Evolutionary conservation across 2,888 invertebrate species (phyloP), one percentile per base, ranked within the genome.

Genomic region (Apamea epomidion): DNA sequence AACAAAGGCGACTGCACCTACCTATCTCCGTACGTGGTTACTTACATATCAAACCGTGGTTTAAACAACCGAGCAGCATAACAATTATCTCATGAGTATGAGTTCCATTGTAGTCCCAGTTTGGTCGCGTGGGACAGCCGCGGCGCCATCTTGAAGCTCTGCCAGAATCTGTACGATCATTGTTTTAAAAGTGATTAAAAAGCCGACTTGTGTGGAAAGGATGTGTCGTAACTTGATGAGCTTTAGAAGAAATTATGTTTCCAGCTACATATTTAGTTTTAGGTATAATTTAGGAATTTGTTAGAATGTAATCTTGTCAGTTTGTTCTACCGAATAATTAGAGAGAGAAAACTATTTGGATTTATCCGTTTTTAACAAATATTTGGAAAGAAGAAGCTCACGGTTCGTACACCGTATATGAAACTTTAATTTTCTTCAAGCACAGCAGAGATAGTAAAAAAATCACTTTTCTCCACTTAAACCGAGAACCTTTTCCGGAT

Each of bases 91-190:
- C n/a, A n/a, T n/a, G n/a, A n/a, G n/a, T n/a, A 76, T 70, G 62
- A n/a, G 73, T 69, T 29, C 88, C 76, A 89, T 90, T 90, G 88
- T 90, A 67, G 74, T 80, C 83, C 89, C 65, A 62, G 12, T 84
- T 83, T 74, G 83, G 88, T 73, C 68, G 80, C 79, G 89, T 82
- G 85, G 73, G 84, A 72, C 45, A 78, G 14, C 69, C 67, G 78
- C 78, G 10, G 67, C 69, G 80, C 78, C 84, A 84, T 85, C 58
- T 90, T 89, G 88, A 80, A 74, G 45, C 75, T 45, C 67, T 78
- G 89, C 77, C 84, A 89, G 87, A 81, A 74, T 79, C 72, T 71
- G 77, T 74, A 75, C 71, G 64, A 62, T 72, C 78, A 85, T 89
- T 89, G 83, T 88, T 84, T 84, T 29, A 75, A 42, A 42, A 74